Conservation (phyloP, 2,113 vertebrate genomes). For the Puffinus mauretanicus region DNA sequence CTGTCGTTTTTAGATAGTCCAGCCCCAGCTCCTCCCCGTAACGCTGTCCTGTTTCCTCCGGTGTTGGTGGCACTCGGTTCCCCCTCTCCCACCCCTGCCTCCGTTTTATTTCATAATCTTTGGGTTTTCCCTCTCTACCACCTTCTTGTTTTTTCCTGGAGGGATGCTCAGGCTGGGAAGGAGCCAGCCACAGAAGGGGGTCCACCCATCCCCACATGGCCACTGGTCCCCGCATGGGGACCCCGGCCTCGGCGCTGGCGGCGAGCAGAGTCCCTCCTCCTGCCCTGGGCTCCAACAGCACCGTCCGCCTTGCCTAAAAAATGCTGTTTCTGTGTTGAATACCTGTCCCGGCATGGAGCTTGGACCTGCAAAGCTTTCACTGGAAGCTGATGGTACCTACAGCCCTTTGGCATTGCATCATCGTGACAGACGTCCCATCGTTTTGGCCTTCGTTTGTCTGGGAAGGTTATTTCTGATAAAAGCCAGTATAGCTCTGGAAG, state of each 20-base stretch:
- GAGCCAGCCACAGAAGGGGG: neutral
- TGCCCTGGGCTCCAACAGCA: neutral
- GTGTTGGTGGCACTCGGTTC: neutral
- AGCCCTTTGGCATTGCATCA: neutral
- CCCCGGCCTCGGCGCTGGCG: accelerated
- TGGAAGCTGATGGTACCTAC: neutral
- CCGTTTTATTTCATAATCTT: neutral
- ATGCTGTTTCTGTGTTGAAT: accelerated
- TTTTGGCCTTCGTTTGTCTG: neutral
- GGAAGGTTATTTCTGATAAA: neutral
- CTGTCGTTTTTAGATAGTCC: accelerated
- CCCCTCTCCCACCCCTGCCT: neutral
- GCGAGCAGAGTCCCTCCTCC: neutral
- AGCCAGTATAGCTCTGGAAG: neutral
- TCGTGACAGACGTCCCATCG: accelerated
- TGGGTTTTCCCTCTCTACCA: neutral
- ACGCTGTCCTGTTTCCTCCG: accelerated
- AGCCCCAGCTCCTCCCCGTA: neutral
- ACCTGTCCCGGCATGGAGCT: accelerated
- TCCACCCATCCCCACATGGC: neutral
- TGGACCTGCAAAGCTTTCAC: neutral
- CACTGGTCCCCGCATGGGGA: accelerated
- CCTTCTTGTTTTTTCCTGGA: neutral
- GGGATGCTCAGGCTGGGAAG: neutral
- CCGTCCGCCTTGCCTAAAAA: neutral